Evolutionary conservation across 2,113 vertebrate genomes (phyloP).

Genomic region (Lophotis ruficrista): DNA sequence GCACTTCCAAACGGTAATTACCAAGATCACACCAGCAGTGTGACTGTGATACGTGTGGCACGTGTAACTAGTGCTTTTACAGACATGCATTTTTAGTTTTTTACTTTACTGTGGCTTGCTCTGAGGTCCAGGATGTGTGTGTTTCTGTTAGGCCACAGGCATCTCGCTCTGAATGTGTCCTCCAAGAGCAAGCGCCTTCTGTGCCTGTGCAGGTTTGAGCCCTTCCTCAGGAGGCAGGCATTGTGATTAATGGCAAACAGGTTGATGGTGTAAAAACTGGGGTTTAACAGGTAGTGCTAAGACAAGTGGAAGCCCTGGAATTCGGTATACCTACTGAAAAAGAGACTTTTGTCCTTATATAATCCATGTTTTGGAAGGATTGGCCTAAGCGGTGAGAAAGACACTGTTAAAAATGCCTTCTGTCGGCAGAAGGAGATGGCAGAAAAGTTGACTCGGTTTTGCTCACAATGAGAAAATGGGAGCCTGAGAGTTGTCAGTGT

Average conservation of each 20-base stretch:
- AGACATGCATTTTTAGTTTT: neutral
- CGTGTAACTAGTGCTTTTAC: neutral
- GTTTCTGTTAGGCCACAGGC: neutral
- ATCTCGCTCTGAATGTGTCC: rapidly evolving
- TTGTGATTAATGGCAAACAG: neutral
- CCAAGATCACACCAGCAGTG: neutral
- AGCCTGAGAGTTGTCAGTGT: neutral
- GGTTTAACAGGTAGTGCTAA: neutral
- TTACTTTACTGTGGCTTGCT: neutral
- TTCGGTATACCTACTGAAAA: neutral
- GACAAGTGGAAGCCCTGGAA: neutral
- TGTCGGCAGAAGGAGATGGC: neutral
- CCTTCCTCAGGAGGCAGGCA: neutral
- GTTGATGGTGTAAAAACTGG: neutral
- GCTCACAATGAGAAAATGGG: neutral
- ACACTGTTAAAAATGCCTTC: neutral
- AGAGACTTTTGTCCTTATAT: neutral
- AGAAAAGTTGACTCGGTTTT: neutral
- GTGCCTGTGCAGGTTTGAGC: rapidly evolving
- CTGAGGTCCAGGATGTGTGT: neutral
- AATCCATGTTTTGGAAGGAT: neutral
- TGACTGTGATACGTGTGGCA: neutral
- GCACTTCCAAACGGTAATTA: neutral
- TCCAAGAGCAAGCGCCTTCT: rapidly evolving
- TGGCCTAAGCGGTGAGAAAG: neutral